These are phyloP conservation scores for Kradibia gibbosae DNA, from an alignment of 1,140 invertebrate genomes.

Conservation along the genomic window DNA sequence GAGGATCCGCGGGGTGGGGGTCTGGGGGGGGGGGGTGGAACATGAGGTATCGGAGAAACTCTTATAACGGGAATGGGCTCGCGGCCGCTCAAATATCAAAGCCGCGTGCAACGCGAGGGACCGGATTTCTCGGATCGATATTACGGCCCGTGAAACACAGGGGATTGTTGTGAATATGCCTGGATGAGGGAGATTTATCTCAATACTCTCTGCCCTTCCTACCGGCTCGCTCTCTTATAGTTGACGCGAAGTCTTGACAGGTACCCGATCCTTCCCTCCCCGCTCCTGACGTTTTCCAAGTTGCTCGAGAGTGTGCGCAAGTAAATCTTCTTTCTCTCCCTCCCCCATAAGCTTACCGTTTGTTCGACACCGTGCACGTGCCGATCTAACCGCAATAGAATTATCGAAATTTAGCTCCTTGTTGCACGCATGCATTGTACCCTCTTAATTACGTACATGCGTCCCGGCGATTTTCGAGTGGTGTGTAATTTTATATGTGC, in stretches of 20 bases:
- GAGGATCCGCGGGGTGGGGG: no score
- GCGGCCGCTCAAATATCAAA: neutral
- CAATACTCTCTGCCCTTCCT: no score
- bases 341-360: neutral
- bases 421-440: neutral
- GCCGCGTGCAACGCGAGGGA: neutral
- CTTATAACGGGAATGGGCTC: slow-evolving; percentile 19
- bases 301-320: neutral
- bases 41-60: no score
- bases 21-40: no score
- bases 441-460: neutral
- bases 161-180: neutral
- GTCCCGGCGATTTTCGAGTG: neutral
- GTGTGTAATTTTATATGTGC: neutral
- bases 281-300: neutral
- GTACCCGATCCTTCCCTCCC: no score
- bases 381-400: neutral
- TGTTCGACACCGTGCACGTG: no score
- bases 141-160: neutral
- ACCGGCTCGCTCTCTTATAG: no score
- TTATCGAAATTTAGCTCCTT: slow-evolving; percentile 12
- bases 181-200: no score
- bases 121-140: slow-evolving; percentile 13
- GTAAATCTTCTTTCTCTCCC: neutral
- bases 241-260: no score